A percentile compares a stretch with the other conserved stretches of the same genome.
phyloP scores from a whole-genome alignment of 2,113 vertebrate genomes.

The Lepisosteus osseus region DNA sequence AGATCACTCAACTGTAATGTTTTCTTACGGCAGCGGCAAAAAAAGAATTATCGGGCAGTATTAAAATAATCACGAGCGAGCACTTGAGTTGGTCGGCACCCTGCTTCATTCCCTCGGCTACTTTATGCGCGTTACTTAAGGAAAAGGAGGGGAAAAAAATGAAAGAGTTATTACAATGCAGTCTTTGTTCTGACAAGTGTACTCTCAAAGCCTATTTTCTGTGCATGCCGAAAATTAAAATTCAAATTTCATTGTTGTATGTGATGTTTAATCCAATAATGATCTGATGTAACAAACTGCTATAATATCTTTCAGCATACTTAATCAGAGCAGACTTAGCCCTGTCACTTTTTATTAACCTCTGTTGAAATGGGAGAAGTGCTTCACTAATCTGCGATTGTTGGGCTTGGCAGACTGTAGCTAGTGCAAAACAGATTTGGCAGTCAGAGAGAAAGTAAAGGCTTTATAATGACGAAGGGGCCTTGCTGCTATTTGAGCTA shows the following conservation, averaged over 20 bases:
- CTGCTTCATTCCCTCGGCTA: neutral
- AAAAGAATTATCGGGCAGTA: neutral
- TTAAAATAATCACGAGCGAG: slow-evolving; percentile 10
- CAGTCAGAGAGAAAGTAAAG: slow-evolving; percentile 66
- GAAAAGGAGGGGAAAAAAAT: slow-evolving; percentile 26
- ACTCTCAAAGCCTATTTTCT: slow-evolving; percentile 49
- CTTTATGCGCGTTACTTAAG: slow-evolving; percentile 24
- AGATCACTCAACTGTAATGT: neutral
- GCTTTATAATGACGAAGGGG: slow-evolving; percentile 67
- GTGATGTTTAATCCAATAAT: slow-evolving; percentile 94
- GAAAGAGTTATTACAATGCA: slow-evolving; percentile 49
- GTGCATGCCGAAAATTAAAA: slow-evolving; percentile 77
- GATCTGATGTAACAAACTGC: slow-evolving; percentile 88
- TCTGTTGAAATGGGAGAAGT: slow-evolving; percentile 94
- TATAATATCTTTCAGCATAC: slow-evolving; percentile 91
- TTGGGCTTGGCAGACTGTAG: slow-evolving; percentile 87
- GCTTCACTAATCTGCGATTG: slow-evolving; percentile 89
- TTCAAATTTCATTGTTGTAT: slow-evolving; percentile 91
- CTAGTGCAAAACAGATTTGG: slow-evolving; percentile 79
- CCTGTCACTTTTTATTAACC: slow-evolving; percentile 99
- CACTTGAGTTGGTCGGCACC: neutral
- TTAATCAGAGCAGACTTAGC: slow-evolving; percentile 97
- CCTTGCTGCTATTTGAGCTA: slow-evolving; percentile 66
- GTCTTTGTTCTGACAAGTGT: slow-evolving; percentile 65
- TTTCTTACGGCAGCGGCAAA: neutral